phyloP scores from a whole-genome alignment of 2,888 invertebrate species.

The Liposcelis brunnea region DNA sequence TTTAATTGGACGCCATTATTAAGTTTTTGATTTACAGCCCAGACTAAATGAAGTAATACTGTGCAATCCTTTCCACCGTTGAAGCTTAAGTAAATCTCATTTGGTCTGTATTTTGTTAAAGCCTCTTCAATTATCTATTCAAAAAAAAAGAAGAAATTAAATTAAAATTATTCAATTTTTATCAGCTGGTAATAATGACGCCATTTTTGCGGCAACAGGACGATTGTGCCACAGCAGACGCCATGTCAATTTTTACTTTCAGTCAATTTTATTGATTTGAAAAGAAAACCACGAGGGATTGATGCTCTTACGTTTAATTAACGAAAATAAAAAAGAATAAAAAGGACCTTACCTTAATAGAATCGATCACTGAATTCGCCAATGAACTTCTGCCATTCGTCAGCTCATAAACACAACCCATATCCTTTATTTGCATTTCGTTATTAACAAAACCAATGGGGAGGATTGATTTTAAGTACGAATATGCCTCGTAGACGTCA shows the following conservation, averaged over 20 bases:
- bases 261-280: no score
- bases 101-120: conserved; percentile 23
- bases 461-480: conserved; percentile 23
- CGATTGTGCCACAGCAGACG: no score
- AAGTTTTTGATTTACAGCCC: conserved; percentile 29
- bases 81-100: conserved; percentile 77
- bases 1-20: conserved; percentile 30
- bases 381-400: conserved; percentile 10
- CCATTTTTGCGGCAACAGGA: no score
- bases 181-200: no score
- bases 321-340: no score
- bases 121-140: conserved; percentile 16
- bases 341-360: conserved; percentile 21
- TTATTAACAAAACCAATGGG: conserved; percentile 22
- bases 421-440: conserved; percentile 18
- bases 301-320: no score
- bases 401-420: conserved; percentile 17
- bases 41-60: conserved; percentile 57
- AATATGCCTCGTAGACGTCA: conserved; percentile 24
- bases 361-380: conserved; percentile 16
- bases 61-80: conserved; percentile 99
- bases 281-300: no score
- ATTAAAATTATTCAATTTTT: no score
- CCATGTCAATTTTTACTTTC: no score
- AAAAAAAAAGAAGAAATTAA: conserved; percentile 5